phyloP scores from a whole-genome alignment of 2,113 vertebrate genomes.

The Tychaedon coryphoeus region DNA sequence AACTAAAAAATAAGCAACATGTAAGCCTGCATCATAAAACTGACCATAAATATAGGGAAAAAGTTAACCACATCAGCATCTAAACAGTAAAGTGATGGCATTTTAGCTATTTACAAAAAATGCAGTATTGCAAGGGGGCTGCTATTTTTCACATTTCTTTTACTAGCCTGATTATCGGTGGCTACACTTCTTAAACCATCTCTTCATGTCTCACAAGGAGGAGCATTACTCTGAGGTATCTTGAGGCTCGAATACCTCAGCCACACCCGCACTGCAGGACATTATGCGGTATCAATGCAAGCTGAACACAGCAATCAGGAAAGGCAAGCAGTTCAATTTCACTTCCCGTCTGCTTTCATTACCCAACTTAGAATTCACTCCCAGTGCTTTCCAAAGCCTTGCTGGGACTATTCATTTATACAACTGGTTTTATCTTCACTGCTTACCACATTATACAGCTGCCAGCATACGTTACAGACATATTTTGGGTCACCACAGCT shows the following conservation, averaged over 20 bases:
- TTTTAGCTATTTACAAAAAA: background rate
- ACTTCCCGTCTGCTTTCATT: background rate
- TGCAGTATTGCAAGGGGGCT: rapidly evolving
- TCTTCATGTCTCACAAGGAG: background rate
- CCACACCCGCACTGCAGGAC: background rate
- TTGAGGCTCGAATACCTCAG: background rate
- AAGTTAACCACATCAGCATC: background rate
- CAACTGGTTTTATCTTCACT: background rate
- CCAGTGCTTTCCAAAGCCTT: background rate
- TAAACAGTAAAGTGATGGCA: background rate
- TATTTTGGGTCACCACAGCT: background rate
- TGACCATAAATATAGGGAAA: background rate
- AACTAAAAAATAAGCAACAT: background rate
- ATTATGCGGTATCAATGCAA: rapidly evolving
- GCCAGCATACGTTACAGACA: background rate
- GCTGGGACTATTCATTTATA: background rate
- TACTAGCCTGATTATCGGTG: background rate
- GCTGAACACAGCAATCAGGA: background rate
- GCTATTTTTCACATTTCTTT: background rate
- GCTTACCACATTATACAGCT: background rate
- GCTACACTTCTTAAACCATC: background rate
- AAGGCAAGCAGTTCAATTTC: background rate
- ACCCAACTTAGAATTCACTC: background rate
- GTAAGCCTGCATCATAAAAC: background rate
- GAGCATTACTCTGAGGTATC: background rate